These are phyloP conservation scores for Diarsia dahlii DNA, from an alignment of 2,888 invertebrate species.

Conservation along the genomic window DNA sequence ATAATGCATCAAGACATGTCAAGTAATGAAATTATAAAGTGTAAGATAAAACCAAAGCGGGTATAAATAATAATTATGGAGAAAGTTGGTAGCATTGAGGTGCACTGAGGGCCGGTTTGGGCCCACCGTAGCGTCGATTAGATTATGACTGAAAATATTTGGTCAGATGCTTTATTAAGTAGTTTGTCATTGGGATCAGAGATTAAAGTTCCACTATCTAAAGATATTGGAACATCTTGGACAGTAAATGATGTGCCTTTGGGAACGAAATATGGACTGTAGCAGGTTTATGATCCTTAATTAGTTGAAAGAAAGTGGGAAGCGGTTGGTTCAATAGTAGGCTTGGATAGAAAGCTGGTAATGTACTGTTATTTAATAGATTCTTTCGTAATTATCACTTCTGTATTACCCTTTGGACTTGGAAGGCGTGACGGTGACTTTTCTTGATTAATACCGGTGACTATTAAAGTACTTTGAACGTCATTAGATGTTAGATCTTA, in stretches of 20 bases:
- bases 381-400: slow-evolving; percentile 50
- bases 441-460: slow-evolving; percentile 22
- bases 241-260: slow-evolving; percentile 51
- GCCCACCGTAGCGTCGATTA: slow-evolving; percentile 72
- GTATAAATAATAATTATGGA: slow-evolving; percentile 89
- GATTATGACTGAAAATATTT: slow-evolving; percentile 81
- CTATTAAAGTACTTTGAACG: slow-evolving; percentile 20
- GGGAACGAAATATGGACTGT: slow-evolving; percentile 43
- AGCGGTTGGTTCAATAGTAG: slow-evolving; percentile 49
- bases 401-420: slow-evolving; percentile 32
- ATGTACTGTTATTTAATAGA: slow-evolving; percentile 39
- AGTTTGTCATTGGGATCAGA: slow-evolving; percentile 69
- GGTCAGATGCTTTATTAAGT: slow-evolving; percentile 74
- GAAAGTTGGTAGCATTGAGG: slow-evolving; percentile 84
- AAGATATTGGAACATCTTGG: slow-evolving; percentile 58
- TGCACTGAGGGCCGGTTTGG: slow-evolving; percentile 65
- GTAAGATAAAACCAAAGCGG: slow-evolving; percentile 78
- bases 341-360: slow-evolving; percentile 48
- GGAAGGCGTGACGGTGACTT: slow-evolving; percentile 20
- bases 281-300: slow-evolving; percentile 56
- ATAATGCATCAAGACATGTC: slow-evolving; percentile 70
- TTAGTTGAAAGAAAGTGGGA: slow-evolving; percentile 59
- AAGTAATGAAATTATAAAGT: slow-evolving; percentile 76
- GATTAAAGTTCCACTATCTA: slow-evolving; percentile 58
- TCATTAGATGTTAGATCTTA: neutral